These are phyloP conservation scores for Isoperla grammatica DNA, from an alignment of 2,888 invertebrate species.

Conservation along the genomic window DNA sequence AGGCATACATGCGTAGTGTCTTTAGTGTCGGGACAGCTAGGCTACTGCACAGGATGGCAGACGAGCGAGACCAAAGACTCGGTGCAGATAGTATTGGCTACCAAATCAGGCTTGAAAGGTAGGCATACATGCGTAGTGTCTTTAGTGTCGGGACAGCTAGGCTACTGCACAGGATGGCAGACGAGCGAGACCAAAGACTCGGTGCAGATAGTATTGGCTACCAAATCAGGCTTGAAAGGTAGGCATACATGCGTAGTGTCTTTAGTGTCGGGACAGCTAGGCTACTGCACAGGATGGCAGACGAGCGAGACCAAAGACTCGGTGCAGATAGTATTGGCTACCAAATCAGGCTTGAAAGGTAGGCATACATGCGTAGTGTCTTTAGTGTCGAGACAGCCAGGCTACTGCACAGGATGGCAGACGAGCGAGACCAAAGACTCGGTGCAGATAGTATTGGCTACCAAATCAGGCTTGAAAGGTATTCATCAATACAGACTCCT, in stretches of 20 bases:
- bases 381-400: too few species aligned
- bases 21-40: too few species aligned
- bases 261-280: too few species aligned
- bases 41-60: slow-evolving; percentile 79
- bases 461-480: slow-evolving; percentile 79
- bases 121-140: too few species aligned
- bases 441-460: slow-evolving; percentile 70
- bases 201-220: slow-evolving; percentile 70
- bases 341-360: slow-evolving; percentile 79
- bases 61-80: slow-evolving; percentile 69
- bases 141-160: too few species aligned
- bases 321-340: slow-evolving; percentile 70
- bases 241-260: too few species aligned
- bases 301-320: slow-evolving; percentile 69
- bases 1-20: too few species aligned
- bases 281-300: slow-evolving; percentile 79
- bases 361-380: too few species aligned
- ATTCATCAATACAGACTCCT: too few species aligned
- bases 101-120: slow-evolving; percentile 79
- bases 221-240: slow-evolving; percentile 79
- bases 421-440: slow-evolving; percentile 69
- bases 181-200: slow-evolving; percentile 69
- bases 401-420: too few species aligned
- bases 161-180: slow-evolving; percentile 79
- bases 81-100: slow-evolving; percentile 70